Percentiles rank a stretch among this genome's conserved stretches.
These are phyloP conservation scores for Drosophila novamexicana DNA, from an alignment of 1,140 invertebrate genomes.

Conservation along the genomic window DNA sequence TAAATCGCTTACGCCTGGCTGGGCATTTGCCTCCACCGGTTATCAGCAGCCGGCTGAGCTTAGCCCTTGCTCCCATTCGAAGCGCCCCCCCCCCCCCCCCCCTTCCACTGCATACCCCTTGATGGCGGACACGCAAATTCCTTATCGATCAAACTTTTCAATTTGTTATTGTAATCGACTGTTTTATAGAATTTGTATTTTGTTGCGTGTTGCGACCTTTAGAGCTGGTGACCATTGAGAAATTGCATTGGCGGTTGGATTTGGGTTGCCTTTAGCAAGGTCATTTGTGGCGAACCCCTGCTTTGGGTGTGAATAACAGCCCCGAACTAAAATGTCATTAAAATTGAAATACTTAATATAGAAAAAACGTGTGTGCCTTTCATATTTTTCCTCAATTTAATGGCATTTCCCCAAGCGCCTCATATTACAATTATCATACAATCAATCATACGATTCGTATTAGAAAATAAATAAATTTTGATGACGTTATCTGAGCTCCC, in stretches of 20 bases:
- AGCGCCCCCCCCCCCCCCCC: conserved; percentile 8
- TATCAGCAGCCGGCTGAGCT: conserved; percentile 41
- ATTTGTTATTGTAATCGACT: conserved; percentile 50
- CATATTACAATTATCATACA: neutral
- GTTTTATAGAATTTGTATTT: conserved; percentile 12
- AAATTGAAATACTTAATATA: neutral
- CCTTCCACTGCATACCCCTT: too few species aligned
- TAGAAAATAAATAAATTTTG: conserved; percentile 8
- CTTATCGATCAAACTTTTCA: conserved; percentile 80
- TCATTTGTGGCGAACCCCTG: conserved; percentile 37
- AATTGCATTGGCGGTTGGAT: conserved; percentile 45
- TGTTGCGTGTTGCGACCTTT: conserved; percentile 67
- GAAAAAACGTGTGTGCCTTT: neutral
- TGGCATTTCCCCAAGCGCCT: neutral
- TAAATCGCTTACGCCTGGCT: conserved; percentile 61
- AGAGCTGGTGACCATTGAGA: conserved; percentile 50
- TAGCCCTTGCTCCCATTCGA: conserved; percentile 47
- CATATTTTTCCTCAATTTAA: conserved; percentile 24
- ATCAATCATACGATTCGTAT: neutral
- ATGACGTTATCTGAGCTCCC: conserved; percentile 46
- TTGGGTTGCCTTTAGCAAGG: conserved; percentile 52
- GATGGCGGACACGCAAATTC: conserved; percentile 59
- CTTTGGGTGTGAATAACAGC: neutral
- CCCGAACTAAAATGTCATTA: neutral
- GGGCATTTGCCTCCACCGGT: neutral